Percentiles rank a stretch among this genome's conserved stretches.
Conservation (phyloP, 2,797 vertebrate genomes). For the Sus cebifrons region DNA sequence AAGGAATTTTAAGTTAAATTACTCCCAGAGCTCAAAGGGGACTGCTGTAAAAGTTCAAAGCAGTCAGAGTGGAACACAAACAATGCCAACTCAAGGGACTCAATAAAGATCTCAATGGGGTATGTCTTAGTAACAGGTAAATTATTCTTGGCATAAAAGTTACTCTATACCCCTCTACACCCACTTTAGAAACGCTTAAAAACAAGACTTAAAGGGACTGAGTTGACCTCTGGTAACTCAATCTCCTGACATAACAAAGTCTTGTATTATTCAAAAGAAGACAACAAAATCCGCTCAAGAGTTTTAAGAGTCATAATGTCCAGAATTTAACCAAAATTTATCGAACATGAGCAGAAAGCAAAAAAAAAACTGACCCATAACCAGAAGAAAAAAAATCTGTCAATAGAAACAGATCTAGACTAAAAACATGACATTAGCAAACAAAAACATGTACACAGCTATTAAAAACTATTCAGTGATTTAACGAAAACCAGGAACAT, state of each 20-base stretch:
- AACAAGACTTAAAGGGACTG: conserved; percentile 3
- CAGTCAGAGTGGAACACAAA: conserved; percentile 10
- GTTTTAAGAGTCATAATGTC: background rate
- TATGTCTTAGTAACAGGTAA: background rate
- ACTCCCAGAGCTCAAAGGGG: conserved; percentile 10
- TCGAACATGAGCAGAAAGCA: background rate
- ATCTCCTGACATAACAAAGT: conserved; percentile 12
- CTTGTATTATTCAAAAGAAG: conserved; percentile 15
- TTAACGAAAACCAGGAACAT: background rate
- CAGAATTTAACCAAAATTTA: conserved; percentile 49
- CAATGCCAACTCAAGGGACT: background rate
- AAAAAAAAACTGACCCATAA: background rate
- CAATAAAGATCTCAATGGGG: conserved; percentile 25
- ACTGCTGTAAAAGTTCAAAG: conserved; percentile 42
- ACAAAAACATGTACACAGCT: conserved; percentile 30
- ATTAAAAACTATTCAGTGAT: conserved; percentile 13
- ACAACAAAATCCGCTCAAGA: conserved; percentile 47
- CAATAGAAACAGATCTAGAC: background rate
- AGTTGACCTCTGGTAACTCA: conserved; percentile 39
- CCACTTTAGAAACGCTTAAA: conserved; percentile 52
- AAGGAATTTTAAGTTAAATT: background rate
- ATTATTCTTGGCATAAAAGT: conserved; percentile 20
- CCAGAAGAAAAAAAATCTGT: conserved; percentile 37
- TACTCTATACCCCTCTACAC: background rate
- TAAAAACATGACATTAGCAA: background rate